Evolutionary conservation across 2,113 vertebrate species (phyloP), one percentile per base, ranked within the genome.

Genomic region (Corythornis vintsioides): DNA sequence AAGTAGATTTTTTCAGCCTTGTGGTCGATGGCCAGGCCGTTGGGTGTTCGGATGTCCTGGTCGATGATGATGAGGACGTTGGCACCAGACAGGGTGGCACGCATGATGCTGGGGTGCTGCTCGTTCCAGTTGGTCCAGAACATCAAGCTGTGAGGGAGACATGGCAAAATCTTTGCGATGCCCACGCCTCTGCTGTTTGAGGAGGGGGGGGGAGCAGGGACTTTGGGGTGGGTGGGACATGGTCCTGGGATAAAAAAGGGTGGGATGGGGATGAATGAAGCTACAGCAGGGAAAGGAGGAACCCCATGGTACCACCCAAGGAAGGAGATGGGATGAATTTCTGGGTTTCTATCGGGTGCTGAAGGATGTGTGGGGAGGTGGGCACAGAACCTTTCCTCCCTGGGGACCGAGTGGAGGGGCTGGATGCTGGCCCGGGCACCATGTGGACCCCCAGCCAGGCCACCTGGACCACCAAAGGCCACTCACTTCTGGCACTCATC

Each of bases 121-220:
- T 99, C 99, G 0, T 99, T 99, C 99, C 99, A 99, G 97, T 99
- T 99, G 91, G 99, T 99, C 99, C 99, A 99, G 97, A 99, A 99
- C 99, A 99, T 99, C 83, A 99, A 88, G 90, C 99, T 99, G 67
- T 10, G 38, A 28, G 53, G 53, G 75, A 83, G 72, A 57, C 53
- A 40, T 4, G 2, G 2, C 1, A 5, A 20, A 0, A 2, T 22
- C 25, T 26, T 60, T 40, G 71, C 60, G 79, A 13, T 7, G 13
- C 8, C 24, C 52, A n/a, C 5, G 35, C 63, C 40, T 52, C 12
- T 38, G 18, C 1, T 20, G 60, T 63, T 55, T 38, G 38, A 38
- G 38, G 38, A 38, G 38, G 38, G 10, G 38, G 10, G 29, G 50
- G 63, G 22, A 17, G 29, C 56, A 57, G 38, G 33, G 88, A 9